phyloP scores from a whole-genome alignment of 30 jellyfish, hydroid and myxozoan genomes.

The Nemopilema nomurai region DNA sequence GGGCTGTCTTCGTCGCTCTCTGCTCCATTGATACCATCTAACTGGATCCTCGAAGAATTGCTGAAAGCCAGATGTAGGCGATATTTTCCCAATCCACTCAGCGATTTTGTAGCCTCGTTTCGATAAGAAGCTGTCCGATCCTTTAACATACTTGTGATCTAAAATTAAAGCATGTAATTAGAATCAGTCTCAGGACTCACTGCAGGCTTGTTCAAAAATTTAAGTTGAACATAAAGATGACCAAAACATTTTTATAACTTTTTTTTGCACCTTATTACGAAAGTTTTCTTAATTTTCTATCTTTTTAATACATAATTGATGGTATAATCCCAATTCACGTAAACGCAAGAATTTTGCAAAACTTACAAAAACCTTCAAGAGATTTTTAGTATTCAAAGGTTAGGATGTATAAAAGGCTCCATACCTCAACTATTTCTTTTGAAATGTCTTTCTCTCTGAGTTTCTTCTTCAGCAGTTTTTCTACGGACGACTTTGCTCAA shows the following conservation, averaged over 20 bases:
- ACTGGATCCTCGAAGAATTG: constrained; percentile 53
- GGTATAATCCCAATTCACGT: neutral
- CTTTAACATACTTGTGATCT: constrained; percentile 14
- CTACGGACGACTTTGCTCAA: constrained; percentile 16
- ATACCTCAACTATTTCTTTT: constrained; percentile 13
- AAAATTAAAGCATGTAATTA: constrained; percentile 2
- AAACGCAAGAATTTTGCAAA: neutral
- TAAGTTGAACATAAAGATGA: neutral
- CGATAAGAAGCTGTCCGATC: constrained; percentile 16
- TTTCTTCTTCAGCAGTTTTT: constrained; percentile 38
- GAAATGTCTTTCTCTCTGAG: constrained; percentile 23
- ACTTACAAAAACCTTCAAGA: constrained; percentile 9
- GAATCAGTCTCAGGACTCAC: neutral
- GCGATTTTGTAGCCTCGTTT: constrained; percentile 12
- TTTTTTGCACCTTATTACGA: neutral
- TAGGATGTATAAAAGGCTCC: constrained; percentile 7
- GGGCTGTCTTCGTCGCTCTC: constrained; percentile 43
- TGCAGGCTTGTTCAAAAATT: neutral
- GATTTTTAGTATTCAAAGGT: constrained; percentile 5
- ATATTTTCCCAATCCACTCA: constrained; percentile 21
- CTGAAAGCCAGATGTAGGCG: constrained; percentile 40
- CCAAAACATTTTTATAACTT: neutral
- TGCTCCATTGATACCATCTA: constrained; percentile 35
- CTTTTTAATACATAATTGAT: neutral
- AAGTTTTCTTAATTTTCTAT: neutral